Percentiles rank a stretch among this genome's conserved stretches.
phyloP scores from a whole-genome alignment of 2,888 invertebrate species.

The Pollenia angustigena region DNA sequence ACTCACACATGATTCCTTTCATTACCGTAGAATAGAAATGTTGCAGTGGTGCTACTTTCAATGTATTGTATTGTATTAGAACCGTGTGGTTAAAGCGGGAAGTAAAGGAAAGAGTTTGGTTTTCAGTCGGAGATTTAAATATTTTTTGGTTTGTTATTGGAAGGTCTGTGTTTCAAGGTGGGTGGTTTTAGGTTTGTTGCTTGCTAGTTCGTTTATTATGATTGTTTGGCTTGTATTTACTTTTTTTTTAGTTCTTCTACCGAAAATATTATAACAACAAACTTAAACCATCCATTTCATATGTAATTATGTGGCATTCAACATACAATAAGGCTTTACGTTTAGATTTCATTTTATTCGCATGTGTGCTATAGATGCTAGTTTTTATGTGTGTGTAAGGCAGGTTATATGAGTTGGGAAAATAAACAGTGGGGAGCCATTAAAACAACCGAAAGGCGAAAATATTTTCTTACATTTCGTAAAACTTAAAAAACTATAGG shows the following conservation, averaged over 20 bases:
- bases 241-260: constrained; percentile 37
- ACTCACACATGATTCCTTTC: constrained; percentile 45
- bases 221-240: constrained; percentile 11
- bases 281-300: constrained; percentile 49
- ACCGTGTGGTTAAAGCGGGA: not conserved
- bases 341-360: constrained; percentile 40
- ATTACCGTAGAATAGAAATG: constrained; percentile 30
- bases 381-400: no score
- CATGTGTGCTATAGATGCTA: not conserved
- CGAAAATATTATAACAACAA: constrained; percentile 55
- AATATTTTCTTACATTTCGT: not conserved
- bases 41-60: not conserved
- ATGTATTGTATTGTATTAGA: not conserved
- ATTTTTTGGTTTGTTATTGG: constrained; percentile 36
- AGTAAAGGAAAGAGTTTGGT: not conserved
- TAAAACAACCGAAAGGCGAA: not conserved
- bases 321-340: constrained; percentile 29
- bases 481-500: no score
- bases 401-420: not conserved
- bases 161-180: not conserved
- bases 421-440: not conserved
- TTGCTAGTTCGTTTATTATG: constrained; percentile 18
- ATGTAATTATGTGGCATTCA: constrained; percentile 65
- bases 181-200: constrained; percentile 2
- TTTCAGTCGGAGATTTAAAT: constrained; percentile 21